Evolutionary conservation across 2,797 vertebrate species (phyloP).

Genomic region (Hyperoplus immaculatus): DNA sequence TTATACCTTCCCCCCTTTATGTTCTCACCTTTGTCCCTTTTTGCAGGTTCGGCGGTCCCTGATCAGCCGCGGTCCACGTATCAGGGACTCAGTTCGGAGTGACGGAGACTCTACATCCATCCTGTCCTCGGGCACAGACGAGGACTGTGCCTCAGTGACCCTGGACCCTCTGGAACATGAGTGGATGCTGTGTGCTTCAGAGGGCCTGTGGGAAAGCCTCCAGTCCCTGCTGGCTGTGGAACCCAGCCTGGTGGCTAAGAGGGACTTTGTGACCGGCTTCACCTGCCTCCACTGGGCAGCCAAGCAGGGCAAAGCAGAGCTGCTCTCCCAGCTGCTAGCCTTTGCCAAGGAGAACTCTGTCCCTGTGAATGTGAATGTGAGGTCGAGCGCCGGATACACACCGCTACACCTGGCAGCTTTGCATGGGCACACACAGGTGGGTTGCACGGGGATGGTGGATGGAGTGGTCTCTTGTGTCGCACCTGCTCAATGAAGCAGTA

Average conservation of each 20-base stretch:
- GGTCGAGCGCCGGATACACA: conserved; percentile 93
- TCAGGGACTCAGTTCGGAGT: conserved; percentile 79
- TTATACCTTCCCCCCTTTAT: background rate
- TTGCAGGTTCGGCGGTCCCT: conserved; percentile 83
- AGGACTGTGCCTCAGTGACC: conserved; percentile 89
- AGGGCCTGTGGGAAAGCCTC: conserved; percentile 93
- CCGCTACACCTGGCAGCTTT: conserved; percentile 96
- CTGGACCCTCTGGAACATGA: conserved; percentile 95
- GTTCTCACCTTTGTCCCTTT: background rate
- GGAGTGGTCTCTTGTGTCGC: conserved; percentile 43
- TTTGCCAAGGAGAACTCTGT: conserved; percentile 90
- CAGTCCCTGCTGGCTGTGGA: conserved; percentile 90
- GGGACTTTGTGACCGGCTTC: conserved; percentile 96
- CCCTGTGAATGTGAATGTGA: conserved; percentile 90
- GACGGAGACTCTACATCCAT: conserved; percentile 89
- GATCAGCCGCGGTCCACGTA: conserved; percentile 78
- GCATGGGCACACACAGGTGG: conserved; percentile 94
- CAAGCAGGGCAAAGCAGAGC: conserved; percentile 93
- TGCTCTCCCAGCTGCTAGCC: conserved; percentile 90
- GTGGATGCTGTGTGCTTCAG: conserved; percentile 96
- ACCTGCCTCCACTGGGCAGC: conserved; percentile 98
- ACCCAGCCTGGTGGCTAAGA: conserved; percentile 89
- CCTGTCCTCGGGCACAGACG: conserved; percentile 86
- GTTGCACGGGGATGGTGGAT: conserved; percentile 67
- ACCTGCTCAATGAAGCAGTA: conserved; percentile 24